Conservation (phyloP, 1,140 invertebrate genomes). For the Doryteuthis pealeii region DNA sequence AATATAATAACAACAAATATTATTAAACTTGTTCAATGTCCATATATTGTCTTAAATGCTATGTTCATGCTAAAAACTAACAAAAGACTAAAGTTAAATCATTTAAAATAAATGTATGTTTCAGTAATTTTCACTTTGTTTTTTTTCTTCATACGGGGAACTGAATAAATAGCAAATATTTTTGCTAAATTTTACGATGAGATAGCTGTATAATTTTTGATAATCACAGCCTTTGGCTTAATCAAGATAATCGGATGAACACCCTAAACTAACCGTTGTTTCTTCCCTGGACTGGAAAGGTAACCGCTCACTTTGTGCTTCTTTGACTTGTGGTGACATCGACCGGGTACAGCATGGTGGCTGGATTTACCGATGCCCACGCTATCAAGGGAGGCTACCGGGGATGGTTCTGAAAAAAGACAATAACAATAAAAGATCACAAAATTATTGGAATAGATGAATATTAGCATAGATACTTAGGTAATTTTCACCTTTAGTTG, state of each 20-base stretch:
- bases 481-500: too few species aligned
- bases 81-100: not conserved
- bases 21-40: too few species aligned
- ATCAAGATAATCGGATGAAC: not conserved
- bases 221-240: not conserved
- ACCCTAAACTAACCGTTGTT: not conserved
- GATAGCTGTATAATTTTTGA: not conserved
- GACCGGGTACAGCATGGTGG: not conserved
- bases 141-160: not conserved
- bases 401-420: not conserved
- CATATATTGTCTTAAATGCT: not conserved
- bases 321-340: not conserved
- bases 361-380: not conserved
- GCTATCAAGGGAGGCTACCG: not conserved
- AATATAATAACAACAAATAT: too few species aligned
- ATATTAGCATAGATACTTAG: not conserved
- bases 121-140: not conserved
- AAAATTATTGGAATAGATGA: not conserved
- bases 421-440: too few species aligned
- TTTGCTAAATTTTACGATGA: not conserved
- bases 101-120: not conserved
- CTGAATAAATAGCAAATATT: not conserved
- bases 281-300: not conserved
- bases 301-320: not conserved
- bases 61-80: not conserved